Base-by-base conservation (phyloP, 2,797 vertebrate genomes). In the Megalops cyprinoides region DNA sequence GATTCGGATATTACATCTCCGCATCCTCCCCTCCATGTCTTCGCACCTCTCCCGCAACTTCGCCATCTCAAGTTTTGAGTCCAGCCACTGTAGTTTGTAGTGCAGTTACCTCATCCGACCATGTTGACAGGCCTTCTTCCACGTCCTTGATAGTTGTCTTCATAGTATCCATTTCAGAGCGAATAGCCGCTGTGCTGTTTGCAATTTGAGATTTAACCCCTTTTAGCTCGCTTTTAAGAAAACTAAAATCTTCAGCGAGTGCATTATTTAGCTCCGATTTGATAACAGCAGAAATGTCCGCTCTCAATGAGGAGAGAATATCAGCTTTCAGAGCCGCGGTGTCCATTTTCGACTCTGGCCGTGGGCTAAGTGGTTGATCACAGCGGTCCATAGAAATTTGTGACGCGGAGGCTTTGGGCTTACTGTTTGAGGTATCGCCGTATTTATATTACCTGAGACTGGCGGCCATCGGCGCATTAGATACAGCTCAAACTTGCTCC, bases 1-100 rank as follows among this genome's bases (percentile, higher is more conserved):
- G 14, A 84, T 84, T 23, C 81, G 44, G 20, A 82, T 58, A 15
- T 85, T 82, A n/a, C 73, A 71, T 25, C 80, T 75, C 51, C 73
- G 34, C 76, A 78, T 65, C n/a, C n/a, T n/a, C n/a, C n/a, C n/a
- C n/a, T n/a, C n/a, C n/a, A n/a, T n/a, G n/a, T n/a, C n/a, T n/a
- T 60, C 31, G 48, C 53, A 77, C 56, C 75, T 83, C 1, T 69
- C 71, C 25, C 25, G 34, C 20, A 83, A 44, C 5, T 42, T 53
- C 18, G 20, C 8, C 15, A 82, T 14, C 44, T 82, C 65, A 37
- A 37, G n/a, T 23, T 42, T 77, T 37, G 1, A 78, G 37, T 1
- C 65, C 78, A 28, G 37, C 53, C 34, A 86, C 44, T 37, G 46
- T 69, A 69, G 46, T 76, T 55, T 81, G 79, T 28, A 84, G n/a